phyloP scores from a whole-genome alignment of 2,113 vertebrate species.

The Pithys albifrons region DNA sequence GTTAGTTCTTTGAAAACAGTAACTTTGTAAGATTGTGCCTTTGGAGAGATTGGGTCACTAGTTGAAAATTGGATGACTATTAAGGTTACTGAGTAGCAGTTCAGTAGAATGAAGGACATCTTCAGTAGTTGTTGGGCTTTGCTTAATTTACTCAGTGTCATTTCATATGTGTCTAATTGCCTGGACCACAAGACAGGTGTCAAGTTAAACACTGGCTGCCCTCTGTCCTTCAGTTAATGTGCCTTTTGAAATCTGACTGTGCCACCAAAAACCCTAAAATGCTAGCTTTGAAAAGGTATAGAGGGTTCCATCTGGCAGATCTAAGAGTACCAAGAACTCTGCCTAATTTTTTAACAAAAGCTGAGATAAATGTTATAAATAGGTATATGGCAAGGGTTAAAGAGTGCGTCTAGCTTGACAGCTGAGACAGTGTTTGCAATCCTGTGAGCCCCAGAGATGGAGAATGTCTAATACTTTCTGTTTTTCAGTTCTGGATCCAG shows the following conservation, averaged over 20 bases:
- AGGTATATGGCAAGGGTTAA: rapidly evolving
- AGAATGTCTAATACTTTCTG: background rate
- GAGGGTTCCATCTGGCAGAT: background rate
- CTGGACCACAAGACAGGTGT: background rate
- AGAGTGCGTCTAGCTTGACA: background rate
- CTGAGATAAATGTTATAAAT: background rate
- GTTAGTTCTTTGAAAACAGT: background rate
- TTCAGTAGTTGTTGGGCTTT: background rate
- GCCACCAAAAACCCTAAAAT: background rate
- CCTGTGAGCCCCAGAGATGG: background rate
- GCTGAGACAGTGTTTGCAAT: background rate
- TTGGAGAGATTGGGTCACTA: background rate
- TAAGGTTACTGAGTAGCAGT: background rate
- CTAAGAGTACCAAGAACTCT: background rate
- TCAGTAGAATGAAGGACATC: background rate
- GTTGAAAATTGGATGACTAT: background rate
- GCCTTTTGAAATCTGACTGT: background rate
- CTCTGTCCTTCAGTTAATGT: background rate
- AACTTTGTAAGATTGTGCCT: background rate
- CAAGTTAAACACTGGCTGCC: background rate
- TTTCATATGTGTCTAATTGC: background rate
- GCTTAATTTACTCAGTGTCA: background rate
- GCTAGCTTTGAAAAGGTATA: background rate
- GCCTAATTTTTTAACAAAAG: background rate
- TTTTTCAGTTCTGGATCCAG: background rate